Base-by-base conservation (phyloP, 2,797 vertebrate genomes). In the Gymnothorax reevesii region DNA sequence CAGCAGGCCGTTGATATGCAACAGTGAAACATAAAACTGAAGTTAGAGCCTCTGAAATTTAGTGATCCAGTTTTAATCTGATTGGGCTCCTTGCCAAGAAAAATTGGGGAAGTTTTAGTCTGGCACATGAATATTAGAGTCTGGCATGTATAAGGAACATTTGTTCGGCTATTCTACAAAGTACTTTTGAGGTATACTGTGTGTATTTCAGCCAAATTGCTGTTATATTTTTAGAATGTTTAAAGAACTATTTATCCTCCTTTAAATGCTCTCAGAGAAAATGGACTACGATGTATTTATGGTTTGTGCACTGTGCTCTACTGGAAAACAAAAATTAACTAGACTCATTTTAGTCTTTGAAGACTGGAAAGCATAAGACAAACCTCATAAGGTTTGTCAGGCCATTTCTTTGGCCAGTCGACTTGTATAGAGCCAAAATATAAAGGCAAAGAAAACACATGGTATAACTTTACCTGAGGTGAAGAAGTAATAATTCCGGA, bases 71-170 rank as follows among this genome's bases (percentile, higher is more conserved):
- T 3, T 57, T 83, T 13, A 59, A 10, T 33, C 80, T 83, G 80
- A 83, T 59, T 83, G 52, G 3, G 25, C 12, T 59, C 2, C 57
- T 33, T 57, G 25, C 55, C 80, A 83, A 59, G n/a, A 83, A 83
- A 82, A 49, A 57, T 57, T 9, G 20, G 5, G 55, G 15, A 5
- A 57, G 52, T 79, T 55, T 79, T 79, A 22, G n/a, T 79, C 17
- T 79, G n/a, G 22, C 80, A 59, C 25, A 25, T 82, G 42, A 82
- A 82, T 55, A 83, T 83, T 25, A 5, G 55, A 83, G 12, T 57
- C 57, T 27, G n/a, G 3, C 55, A 27, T 83, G 13, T 83, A 54
- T 59, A 55, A 3, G n/a, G 20, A 25, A 13, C 9, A 27, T n/a
- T 73, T 82, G 75, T 6, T 22, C 7, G 75, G 54, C 49, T 54